phyloP scores from a whole-genome alignment of 1,140 invertebrate species.

The Nautilus pompilius region DNA sequence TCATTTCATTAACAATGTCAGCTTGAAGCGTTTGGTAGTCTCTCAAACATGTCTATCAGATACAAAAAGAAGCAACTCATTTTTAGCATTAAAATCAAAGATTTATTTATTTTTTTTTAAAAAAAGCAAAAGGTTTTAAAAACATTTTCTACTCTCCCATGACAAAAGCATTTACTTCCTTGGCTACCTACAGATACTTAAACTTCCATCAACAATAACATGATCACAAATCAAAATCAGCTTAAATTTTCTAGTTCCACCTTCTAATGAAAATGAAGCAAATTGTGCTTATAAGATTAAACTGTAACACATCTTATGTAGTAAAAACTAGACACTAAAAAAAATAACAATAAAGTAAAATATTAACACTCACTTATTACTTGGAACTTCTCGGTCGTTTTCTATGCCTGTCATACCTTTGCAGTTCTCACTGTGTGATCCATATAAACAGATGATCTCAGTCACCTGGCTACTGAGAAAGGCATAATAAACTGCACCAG shows the following conservation, averaged over 20 bases:
- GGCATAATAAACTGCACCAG: constrained; percentile 37
- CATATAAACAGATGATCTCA: constrained; percentile 33
- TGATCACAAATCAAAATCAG: neutral
- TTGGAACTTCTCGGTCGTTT: constrained; percentile 12
- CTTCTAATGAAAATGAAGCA: neutral
- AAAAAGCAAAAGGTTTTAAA: no score
- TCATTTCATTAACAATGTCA: neutral
- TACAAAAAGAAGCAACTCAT: no score
- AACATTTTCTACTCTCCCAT: no score
- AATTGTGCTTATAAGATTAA: neutral
- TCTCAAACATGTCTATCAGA: no score
- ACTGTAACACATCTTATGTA: neutral
- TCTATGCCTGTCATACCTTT: constrained; percentile 8
- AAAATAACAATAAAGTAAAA: neutral
- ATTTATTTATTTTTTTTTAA: no score
- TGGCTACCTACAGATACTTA: no score
- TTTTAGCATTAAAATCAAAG: no score
- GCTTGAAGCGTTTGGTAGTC: neutral
- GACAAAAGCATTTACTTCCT: no score
- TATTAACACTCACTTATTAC: neutral
- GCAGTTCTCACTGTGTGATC: constrained; percentile 25
- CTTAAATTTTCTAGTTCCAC: neutral
- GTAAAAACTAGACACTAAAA: neutral
- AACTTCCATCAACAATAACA: no score
- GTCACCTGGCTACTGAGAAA: constrained; percentile 22